Evolutionary conservation across 2,113 vertebrate genomes (phyloP), one percentile per base, ranked within the genome.

Genomic region (Hystrix brachyura): DNA sequence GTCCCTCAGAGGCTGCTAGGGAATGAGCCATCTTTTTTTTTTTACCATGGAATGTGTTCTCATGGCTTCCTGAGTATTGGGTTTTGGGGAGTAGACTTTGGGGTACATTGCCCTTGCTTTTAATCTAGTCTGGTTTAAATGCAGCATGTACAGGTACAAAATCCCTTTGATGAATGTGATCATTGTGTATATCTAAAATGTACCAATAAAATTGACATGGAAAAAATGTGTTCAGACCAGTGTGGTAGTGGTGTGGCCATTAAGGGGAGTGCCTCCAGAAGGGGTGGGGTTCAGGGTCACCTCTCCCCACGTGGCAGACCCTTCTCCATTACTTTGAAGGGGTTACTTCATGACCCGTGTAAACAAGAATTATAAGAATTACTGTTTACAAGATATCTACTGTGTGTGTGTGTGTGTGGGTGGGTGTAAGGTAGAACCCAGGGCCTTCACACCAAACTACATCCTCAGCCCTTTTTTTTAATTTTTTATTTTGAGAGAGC

Each of bases 241-340:
- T 2, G 1, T 69, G 53, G 55, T 34, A 12, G 91, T 1, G 10
- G 46, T 7, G 5, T 69, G 69, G 51, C 17, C 7, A 14, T 15
- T 46, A 3, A 5, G 25, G 29, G 62, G 27, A 2, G 12, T 67
- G 11, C 19, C 51, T 8, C 38, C 14, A 62, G 62, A 43, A 12
- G 15, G 67, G 3, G 53, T 21, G 21, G 57, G 34, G 27, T 48
- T 43, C 8, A 2, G 29, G 21, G 21, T 11, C 25, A 17, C 0
- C 34, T 15, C n/a, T 62, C 15, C 15, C 12, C 1, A 12, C 1
- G 0, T 10, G 53, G 29, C 32, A 53, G 0, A 17, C n/a, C 13
- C 83, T 82, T 55, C 57, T 62, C 53, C 4, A 0, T 53, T 34
- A 29, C 29, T 81, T 43, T 0, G 32, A 29, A 78, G 21, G 34